phyloP scores from a whole-genome alignment of 1,140 invertebrate species.

The Leguminivora glycinivorella region DNA sequence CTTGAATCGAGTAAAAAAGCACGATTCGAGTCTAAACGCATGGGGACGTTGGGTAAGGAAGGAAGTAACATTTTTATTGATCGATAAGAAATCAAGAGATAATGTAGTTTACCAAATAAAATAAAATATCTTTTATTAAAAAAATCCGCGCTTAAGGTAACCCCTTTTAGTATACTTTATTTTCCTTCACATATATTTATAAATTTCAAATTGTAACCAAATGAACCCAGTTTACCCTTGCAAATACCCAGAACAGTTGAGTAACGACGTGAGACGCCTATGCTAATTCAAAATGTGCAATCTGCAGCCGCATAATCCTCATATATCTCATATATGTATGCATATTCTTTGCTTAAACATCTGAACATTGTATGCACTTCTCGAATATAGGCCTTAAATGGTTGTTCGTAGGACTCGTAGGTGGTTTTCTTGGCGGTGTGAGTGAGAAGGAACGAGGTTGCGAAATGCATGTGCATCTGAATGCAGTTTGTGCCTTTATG shows the following conservation, averaged over 20 bases:
- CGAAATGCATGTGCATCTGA: slow-evolving; percentile 9
- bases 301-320: slow-evolving; percentile 29
- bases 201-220: not conserved
- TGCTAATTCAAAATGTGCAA: slow-evolving; percentile 36
- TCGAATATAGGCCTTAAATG: not conserved
- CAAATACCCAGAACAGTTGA: slow-evolving; percentile 31
- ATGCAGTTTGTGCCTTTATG: slow-evolving; percentile 30
- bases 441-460: not conserved
- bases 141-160: too few species aligned
- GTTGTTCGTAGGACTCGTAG: not conserved
- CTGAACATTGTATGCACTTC: not conserved
- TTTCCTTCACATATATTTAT: slow-evolving; percentile 17
- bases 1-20: not conserved
- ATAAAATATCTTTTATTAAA: too few species aligned
- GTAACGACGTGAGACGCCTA: slow-evolving; percentile 36
- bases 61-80: not conserved
- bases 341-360: not conserved
- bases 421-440: not conserved
- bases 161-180: too few species aligned
- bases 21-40: not conserved
- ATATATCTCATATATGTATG: not conserved
- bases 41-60: not conserved
- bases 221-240: not conserved
- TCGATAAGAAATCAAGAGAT: not conserved
- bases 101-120: too few species aligned